A percentile compares a stretch with the other conserved stretches of the same genome.
Conservation (phyloP, 2,797 vertebrate genomes). For the Distichodus sexfasciatus region DNA sequence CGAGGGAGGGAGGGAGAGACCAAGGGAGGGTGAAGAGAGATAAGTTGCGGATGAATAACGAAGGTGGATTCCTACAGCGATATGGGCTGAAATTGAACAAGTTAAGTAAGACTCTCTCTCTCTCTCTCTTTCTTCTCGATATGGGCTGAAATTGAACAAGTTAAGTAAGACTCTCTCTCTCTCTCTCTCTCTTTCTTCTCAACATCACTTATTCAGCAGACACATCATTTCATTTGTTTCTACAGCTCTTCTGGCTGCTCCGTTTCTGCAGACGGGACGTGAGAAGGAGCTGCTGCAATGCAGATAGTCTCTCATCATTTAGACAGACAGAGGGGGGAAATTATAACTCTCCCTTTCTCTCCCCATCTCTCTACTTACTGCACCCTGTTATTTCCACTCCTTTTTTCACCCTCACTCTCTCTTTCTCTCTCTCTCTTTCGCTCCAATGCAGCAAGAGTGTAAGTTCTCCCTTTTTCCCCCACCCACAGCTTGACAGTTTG, state of each 20-base stretch:
- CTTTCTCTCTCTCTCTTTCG: conserved; percentile 54
- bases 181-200: background rate
- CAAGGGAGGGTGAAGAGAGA: too few relatives aligned
- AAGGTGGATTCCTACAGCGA: too few relatives aligned
- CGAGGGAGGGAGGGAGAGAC: too few relatives aligned
- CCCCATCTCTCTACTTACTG: background rate
- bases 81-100: too few relatives aligned
- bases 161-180: background rate
- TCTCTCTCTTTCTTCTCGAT: background rate
- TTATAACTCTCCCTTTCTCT: conserved; percentile 54
- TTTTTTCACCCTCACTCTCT: background rate
- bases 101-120: too few relatives aligned
- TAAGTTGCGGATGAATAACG: too few relatives aligned
- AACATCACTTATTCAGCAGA: conserved; percentile 37
- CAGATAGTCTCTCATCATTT: conserved; percentile 67
- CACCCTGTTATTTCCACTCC: too few relatives aligned
- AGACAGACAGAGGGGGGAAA: conserved; percentile 39
- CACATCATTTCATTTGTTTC: conserved; percentile 44
- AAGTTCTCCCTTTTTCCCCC: conserved; percentile 47
- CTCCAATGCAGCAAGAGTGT: conserved; percentile 62
- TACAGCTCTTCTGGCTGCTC: conserved; percentile 45
- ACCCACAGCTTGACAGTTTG: conserved; percentile 62
- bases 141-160: too few relatives aligned
- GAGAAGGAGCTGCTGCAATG: conserved; percentile 66
- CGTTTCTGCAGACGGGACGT: conserved; percentile 46